A percentile compares a stretch with the other conserved stretches of the same genome.
phyloP scores from a whole-genome alignment of 2,113 vertebrate genomes.

The Ceyx margarethae region DNA sequence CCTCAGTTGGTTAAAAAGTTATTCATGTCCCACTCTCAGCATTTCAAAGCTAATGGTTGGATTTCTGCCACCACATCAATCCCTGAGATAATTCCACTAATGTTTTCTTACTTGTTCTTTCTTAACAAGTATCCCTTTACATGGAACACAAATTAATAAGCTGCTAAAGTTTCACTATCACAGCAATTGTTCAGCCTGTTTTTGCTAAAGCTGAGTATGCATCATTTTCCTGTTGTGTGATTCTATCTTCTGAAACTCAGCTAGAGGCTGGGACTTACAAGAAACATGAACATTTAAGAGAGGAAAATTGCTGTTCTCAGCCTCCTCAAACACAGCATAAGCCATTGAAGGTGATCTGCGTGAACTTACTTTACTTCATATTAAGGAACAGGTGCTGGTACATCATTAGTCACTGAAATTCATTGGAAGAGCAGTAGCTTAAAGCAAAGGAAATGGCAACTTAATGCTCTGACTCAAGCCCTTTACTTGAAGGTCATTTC shows the following conservation, averaged over 20 bases:
- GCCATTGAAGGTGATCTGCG: not conserved
- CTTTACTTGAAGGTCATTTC: not conserved
- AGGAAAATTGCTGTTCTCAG: not conserved
- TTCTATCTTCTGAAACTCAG: not conserved
- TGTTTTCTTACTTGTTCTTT: not conserved
- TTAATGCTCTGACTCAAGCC: not conserved
- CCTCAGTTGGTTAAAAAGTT: slow-evolving; percentile 36
- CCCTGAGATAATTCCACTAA: not conserved
- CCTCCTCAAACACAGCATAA: not conserved
- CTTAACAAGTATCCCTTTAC: not conserved
- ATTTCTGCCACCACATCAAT: slow-evolving; percentile 3
- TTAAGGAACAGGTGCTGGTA: not conserved
- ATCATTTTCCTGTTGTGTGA: not conserved
- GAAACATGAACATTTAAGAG: not conserved
- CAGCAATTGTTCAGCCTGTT: not conserved
- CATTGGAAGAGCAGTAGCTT: not conserved
- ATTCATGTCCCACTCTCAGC: not conserved
- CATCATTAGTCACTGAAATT: not conserved
- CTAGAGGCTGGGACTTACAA: not conserved
- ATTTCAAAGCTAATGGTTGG: slow-evolving; percentile 35
- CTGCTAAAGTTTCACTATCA: not conserved
- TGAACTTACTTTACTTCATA: not conserved
- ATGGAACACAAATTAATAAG: not conserved
- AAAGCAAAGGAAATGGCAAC: not conserved
- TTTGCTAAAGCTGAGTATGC: not conserved